Evolutionary conservation across 2,797 vertebrate species (phyloP).

Genomic region (Protosalanx chinensis): DNA sequence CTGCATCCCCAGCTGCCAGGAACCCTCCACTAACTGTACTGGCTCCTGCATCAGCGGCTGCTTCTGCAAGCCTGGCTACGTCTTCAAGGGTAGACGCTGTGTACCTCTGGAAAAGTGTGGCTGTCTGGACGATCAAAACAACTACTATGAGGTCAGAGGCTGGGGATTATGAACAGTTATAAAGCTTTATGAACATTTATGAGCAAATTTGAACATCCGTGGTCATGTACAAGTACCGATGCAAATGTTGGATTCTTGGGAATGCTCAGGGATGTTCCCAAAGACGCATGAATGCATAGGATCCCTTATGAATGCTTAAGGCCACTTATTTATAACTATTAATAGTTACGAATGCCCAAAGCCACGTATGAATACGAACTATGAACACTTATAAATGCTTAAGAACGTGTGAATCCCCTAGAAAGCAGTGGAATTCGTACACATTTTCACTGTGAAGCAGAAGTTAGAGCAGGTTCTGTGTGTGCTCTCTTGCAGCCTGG

Average conservation of each 20-base stretch:
- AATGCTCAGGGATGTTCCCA: background rate
- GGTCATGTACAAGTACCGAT: background rate
- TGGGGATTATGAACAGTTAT: background rate
- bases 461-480: background rate
- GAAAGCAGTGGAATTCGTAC: background rate
- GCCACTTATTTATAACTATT: background rate
- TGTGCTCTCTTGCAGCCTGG: slow-evolving; percentile 51
- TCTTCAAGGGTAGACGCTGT: slow-evolving; percentile 68
- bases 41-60: slow-evolving; percentile 69
- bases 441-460: background rate
- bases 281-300: background rate
- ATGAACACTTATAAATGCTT: no score
- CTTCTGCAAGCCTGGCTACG: slow-evolving; percentile 77
- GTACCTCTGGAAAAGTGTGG: slow-evolving; percentile 69
- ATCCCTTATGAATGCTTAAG: background rate
- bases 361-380: background rate
- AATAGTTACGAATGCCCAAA: background rate
- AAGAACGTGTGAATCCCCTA: no score
- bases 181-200: background rate
- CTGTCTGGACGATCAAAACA: slow-evolving; percentile 71
- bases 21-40: slow-evolving; percentile 71
- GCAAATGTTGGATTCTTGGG: background rate
- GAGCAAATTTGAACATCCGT: background rate
- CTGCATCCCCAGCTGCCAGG: slow-evolving; percentile 70
- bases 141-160: slow-evolving; percentile 70